Evolutionary conservation across 1,140 invertebrate genomes (phyloP).

Genomic region (Olivierus martensii): DNA sequence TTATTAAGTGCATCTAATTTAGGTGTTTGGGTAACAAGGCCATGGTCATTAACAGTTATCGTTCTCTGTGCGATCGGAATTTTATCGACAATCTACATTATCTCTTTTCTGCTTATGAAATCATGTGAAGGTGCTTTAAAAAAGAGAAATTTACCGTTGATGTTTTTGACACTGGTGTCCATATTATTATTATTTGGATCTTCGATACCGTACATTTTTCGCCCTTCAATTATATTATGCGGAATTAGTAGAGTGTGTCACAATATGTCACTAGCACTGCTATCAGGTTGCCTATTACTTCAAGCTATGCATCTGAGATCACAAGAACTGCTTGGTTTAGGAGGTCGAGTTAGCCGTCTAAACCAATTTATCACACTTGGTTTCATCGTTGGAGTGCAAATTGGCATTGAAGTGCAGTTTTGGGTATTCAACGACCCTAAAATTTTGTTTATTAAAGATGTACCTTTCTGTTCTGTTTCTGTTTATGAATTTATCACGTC

Average conservation of each 20-base stretch:
- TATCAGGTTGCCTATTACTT: conserved; percentile 27
- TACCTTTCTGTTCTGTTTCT: conserved; percentile 3
- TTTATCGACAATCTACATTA: conserved; percentile 27
- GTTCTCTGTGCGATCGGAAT: conserved; percentile 24
- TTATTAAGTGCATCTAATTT: conserved; percentile 9
- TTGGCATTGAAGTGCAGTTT: conserved; percentile 27
- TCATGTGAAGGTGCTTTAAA: conserved; percentile 33
- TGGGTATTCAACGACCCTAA: conserved; percentile 6
- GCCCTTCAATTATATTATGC: conserved; percentile 27
- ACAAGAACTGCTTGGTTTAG: conserved; percentile 27
- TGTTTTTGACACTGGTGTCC: conserved; percentile 32
- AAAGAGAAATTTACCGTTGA: conserved; percentile 33
- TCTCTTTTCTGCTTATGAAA: conserved; percentile 32
- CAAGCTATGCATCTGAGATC: conserved; percentile 29
- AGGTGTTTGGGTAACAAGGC: conserved; percentile 24
- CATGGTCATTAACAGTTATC: conserved; percentile 26
- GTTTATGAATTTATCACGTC: conserved; percentile 21
- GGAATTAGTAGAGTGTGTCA: conserved; percentile 23
- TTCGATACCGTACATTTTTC: conserved; percentile 31
- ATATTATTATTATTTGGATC: conserved; percentile 32
- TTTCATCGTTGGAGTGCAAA: conserved; percentile 28
- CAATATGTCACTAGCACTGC: conserved; percentile 22
- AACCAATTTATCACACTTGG: conserved; percentile 29
- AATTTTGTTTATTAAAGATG: background rate
- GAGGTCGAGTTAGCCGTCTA: conserved; percentile 24